Conservation (phyloP, 2,797 vertebrate species). For the Channallabes apus region DNA sequence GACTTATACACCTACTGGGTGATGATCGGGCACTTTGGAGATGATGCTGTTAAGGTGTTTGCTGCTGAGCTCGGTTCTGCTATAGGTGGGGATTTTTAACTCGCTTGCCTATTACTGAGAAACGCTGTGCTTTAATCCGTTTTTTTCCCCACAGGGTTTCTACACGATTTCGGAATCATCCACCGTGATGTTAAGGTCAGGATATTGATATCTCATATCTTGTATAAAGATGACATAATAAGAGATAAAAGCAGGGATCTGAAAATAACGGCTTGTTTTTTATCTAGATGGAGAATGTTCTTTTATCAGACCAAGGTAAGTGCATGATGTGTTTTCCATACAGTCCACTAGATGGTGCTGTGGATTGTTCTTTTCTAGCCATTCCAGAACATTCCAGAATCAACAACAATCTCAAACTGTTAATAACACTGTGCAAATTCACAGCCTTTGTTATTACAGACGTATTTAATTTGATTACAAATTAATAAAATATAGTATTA, state of each 20-base stretch:
- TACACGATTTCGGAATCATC: slow-evolving; percentile 88
- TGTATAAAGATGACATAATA: not conserved
- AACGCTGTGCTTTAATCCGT: not conserved
- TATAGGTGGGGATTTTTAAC: slow-evolving; percentile 74
- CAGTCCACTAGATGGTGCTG: slow-evolving; percentile 29
- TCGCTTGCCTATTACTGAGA: too few relatives aligned
- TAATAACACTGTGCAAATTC: not conserved
- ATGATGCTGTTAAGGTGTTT: slow-evolving; percentile 80
- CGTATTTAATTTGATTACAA: not conserved
- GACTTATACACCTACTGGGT: slow-evolving; percentile 85
- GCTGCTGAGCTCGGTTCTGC: slow-evolving; percentile 85
- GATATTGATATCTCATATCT: too few relatives aligned
- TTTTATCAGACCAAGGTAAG: slow-evolving; percentile 87
- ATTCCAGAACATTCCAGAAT: slow-evolving; percentile 34
- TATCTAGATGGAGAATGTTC: slow-evolving; percentile 92
- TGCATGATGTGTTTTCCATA: not conserved
- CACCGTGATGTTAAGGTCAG: slow-evolving; percentile 93
- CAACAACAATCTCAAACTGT: not conserved
- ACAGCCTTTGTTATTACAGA: not conserved
- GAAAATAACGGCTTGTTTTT: not conserved
- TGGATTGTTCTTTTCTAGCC: not conserved
- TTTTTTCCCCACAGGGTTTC: slow-evolving; percentile 73
- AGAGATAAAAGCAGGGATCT: not conserved
- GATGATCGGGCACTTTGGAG: slow-evolving; percentile 70
- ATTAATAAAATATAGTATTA: not conserved